Evolutionary conservation across 2,797 vertebrate genomes (phyloP).

Genomic region (Masticophis lateralis): DNA sequence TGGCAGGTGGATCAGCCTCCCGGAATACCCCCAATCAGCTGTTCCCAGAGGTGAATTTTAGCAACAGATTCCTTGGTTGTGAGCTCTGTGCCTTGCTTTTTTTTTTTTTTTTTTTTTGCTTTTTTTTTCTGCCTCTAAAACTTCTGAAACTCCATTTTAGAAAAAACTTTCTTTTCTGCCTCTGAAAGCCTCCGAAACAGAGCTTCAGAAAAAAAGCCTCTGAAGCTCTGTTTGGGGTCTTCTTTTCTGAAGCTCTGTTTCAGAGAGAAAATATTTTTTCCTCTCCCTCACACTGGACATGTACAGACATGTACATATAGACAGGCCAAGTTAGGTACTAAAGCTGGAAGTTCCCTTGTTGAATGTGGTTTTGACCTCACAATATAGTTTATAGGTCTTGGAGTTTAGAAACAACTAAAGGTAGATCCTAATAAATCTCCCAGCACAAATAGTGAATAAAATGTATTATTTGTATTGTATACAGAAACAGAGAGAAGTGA

Average conservation of each 20-base stretch:
- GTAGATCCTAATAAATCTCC: not conserved
- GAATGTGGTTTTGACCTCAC: not conserved
- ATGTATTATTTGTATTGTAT: slow-evolving; percentile 13
- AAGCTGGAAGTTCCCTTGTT: slow-evolving; percentile 7
- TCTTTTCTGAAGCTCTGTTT: not conserved
- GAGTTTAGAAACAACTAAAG: not conserved
- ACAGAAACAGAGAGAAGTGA: not conserved
- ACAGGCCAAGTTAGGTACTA: not conserved
- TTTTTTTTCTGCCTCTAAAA: too few species aligned
- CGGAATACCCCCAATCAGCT: too few species aligned
- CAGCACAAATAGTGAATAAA: not conserved
- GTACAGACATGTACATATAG: not conserved
- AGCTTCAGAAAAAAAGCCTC: too few species aligned
- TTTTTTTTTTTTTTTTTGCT: too few species aligned
- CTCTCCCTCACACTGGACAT: not conserved
- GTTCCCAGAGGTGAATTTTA: too few species aligned
- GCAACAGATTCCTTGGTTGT: too few species aligned
- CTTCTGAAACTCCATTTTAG: too few species aligned
- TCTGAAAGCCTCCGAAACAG: too few species aligned
- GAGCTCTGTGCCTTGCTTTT: too few species aligned
- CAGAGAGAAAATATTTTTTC: slow-evolving; percentile 3
- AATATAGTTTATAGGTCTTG: not conserved
- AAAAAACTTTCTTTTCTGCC: too few species aligned
- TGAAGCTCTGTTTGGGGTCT: too few species aligned
- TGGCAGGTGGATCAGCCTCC: too few species aligned